Conservation (phyloP, 1,140 invertebrate genomes). For the Drosophila pseudoananassae region DNA sequence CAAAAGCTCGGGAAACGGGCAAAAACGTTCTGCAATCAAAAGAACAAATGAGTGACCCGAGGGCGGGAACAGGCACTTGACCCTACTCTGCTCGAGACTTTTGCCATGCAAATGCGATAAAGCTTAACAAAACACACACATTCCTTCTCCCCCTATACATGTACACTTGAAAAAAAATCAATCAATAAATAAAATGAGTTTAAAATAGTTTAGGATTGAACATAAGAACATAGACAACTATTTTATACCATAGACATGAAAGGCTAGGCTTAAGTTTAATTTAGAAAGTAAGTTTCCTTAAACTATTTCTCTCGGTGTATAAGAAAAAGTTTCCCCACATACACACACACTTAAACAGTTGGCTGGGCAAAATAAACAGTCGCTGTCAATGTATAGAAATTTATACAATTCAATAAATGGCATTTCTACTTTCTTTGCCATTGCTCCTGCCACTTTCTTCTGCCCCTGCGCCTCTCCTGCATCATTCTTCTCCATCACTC, state of each 20-base stretch:
- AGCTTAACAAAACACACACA: slow-evolving; percentile 70
- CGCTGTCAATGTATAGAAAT: slow-evolving; percentile 80
- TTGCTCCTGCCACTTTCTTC: slow-evolving; percentile 13
- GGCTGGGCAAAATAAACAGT: slow-evolving; percentile 75
- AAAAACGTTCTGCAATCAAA: slow-evolving; percentile 79
- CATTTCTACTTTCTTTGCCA: slow-evolving; percentile 66
- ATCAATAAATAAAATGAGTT: no score
- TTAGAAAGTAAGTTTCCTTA: no score
- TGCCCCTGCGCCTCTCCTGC: background rate
- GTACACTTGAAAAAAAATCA: slow-evolving; percentile 1
- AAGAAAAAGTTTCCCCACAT: slow-evolving; percentile 10
- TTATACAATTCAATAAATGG: slow-evolving; percentile 84
- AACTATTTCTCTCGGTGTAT: slow-evolving; percentile 7
- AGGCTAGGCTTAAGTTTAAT: no score
- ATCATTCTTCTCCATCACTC: background rate
- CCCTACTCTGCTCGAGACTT: slow-evolving; percentile 42
- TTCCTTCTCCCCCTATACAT: background rate
- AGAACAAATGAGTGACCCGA: slow-evolving; percentile 81
- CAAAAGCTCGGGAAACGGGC: slow-evolving; percentile 61
- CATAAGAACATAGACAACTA: no score
- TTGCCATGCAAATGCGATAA: slow-evolving; percentile 79
- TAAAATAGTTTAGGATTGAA: no score
- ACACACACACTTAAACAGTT: slow-evolving; percentile 42
- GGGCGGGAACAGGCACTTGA: slow-evolving; percentile 72
- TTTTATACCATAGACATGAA: no score